phyloP scores from a whole-genome alignment of 2,797 vertebrate species.

The Bovichtus diacanthus region DNA sequence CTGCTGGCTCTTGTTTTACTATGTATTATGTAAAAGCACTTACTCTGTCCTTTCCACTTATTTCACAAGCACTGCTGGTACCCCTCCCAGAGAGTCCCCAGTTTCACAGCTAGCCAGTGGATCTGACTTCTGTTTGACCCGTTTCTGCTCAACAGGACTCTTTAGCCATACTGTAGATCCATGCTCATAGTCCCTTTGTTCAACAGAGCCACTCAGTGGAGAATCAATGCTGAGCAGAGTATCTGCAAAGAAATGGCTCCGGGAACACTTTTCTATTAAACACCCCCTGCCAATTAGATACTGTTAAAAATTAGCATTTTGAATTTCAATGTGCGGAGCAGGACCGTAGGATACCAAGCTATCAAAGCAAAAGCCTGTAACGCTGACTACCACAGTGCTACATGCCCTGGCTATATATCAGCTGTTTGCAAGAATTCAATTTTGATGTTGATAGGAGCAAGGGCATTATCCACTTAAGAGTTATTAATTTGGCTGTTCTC shows the following conservation, averaged over 20 bases:
- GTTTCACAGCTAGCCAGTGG: conserved; percentile 49
- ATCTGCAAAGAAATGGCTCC: conserved; percentile 59
- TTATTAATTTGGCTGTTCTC: conserved; percentile 89
- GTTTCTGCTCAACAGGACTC: conserved; percentile 39
- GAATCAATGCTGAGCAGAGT: conserved; percentile 49
- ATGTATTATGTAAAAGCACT: conserved; percentile 77
- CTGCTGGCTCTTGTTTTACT: conserved; percentile 54
- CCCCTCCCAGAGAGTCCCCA: conserved; percentile 19
- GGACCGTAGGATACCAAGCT: conserved; percentile 57
- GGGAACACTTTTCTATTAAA: conserved; percentile 61
- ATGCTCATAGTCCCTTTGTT: conserved; percentile 60
- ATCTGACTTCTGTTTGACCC: conserved; percentile 63
- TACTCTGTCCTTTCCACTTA: conserved; percentile 60
- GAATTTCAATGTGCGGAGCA: conserved; percentile 66
- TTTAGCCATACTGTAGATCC: conserved; percentile 34
- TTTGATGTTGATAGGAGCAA: conserved; percentile 87
- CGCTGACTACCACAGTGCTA: conserved; percentile 63
- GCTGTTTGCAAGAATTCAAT: conserved; percentile 83
- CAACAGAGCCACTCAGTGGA: conserved; percentile 51
- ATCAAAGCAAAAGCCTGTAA: conserved; percentile 63
- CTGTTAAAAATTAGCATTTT: conserved; percentile 72
- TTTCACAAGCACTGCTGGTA: conserved; percentile 45
- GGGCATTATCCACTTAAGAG: conserved; percentile 87
- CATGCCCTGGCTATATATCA: conserved; percentile 77
- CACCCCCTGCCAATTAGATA: conserved; percentile 72